A percentile compares a stretch with the other conserved stretches of the same genome.
Conservation (phyloP, 2,113 vertebrate genomes). For the Crotalus horridus region DNA sequence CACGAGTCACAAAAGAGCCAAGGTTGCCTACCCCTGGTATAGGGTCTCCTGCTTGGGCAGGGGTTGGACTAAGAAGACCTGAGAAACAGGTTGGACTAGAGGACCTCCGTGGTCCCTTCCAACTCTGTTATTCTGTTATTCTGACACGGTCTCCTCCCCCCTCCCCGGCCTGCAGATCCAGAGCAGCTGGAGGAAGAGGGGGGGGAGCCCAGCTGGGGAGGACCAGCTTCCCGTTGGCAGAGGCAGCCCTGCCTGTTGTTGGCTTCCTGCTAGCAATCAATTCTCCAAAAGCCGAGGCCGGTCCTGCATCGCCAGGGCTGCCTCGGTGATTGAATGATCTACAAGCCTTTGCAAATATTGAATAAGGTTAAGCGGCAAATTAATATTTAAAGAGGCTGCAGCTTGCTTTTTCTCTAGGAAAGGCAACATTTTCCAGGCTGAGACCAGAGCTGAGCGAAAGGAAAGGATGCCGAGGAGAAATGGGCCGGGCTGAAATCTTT, state of each 20-base stretch:
- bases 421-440: not conserved
- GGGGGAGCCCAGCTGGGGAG: not conserved
- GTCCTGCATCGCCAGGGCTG: not conserved
- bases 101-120: not conserved
- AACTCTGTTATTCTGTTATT: not conserved
- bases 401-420: not conserved
- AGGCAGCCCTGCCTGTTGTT: not conserved
- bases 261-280: not conserved
- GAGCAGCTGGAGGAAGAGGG: not conserved
- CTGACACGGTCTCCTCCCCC: no score
- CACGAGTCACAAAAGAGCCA: no score
- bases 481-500: no score
- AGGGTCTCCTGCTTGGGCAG: not conserved
- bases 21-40: no score
- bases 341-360: constrained; percentile 20
- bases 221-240: not conserved
- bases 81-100: not conserved
- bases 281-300: not conserved
- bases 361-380: constrained; percentile 18
- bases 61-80: not conserved
- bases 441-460: no score
- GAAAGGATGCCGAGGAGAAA: not conserved
- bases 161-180: not conserved
- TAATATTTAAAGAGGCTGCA: constrained; percentile 24
- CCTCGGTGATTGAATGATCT: not conserved